A percentile compares a stretch with the other conserved stretches of the same genome.
phyloP scores from a whole-genome alignment of 2,888 invertebrate genomes.

The Melinaea menophilus region DNA sequence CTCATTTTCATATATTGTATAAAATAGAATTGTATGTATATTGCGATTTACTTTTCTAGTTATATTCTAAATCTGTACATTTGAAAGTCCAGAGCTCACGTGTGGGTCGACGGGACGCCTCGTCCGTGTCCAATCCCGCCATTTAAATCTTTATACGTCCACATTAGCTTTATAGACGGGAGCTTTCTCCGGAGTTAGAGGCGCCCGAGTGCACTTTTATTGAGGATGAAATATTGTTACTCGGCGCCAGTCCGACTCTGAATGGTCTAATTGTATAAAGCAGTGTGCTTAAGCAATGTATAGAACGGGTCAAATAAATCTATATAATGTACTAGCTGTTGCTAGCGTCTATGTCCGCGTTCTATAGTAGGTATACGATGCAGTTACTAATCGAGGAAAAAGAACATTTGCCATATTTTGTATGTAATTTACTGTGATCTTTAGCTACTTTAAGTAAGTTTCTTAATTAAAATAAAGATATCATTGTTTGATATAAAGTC shows the following conservation, averaged over 20 bases:
- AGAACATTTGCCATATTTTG: too few relatives aligned
- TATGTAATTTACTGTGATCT: too few relatives aligned
- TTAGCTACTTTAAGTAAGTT: too few relatives aligned
- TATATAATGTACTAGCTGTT: too few relatives aligned
- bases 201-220: constrained; percentile 73
- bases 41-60: too few relatives aligned
- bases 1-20: too few relatives aligned
- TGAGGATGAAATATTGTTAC: constrained; percentile 72
- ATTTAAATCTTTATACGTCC: constrained; percentile 72
- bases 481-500: too few relatives aligned
- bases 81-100: neutral
- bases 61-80: neutral
- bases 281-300: constrained; percentile 32
- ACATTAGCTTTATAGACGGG: constrained; percentile 71
- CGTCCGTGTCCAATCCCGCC: constrained; percentile 41
- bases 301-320: neutral
- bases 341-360: too few relatives aligned
- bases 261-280: constrained; percentile 64
- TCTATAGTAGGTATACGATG: too few relatives aligned
- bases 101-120: constrained; percentile 30
- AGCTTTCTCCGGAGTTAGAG: constrained; percentile 61
- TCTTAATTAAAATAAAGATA: too few relatives aligned
- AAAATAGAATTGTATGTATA: too few relatives aligned
- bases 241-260: constrained; percentile 66
- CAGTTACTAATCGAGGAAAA: too few relatives aligned